Conservation (phyloP, 2,888 invertebrate genomes). For the Chesias legatella region DNA sequence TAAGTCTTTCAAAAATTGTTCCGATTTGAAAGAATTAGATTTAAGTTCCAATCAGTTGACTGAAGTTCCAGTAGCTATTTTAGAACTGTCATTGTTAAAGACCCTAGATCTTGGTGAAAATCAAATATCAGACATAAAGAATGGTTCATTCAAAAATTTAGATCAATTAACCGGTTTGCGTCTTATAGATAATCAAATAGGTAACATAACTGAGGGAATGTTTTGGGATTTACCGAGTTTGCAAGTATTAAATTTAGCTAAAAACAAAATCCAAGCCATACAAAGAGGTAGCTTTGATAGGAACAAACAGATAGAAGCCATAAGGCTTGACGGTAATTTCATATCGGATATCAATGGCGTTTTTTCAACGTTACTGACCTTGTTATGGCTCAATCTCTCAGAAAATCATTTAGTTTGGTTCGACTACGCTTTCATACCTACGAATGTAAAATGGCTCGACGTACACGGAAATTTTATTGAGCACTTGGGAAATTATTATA, state of each 20-base stretch:
- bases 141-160: constrained; percentile 91
- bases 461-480: constrained; percentile 94
- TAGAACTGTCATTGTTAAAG: constrained; percentile 89
- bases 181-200: constrained; percentile 93
- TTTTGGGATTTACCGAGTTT: constrained; percentile 91
- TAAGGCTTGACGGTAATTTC: constrained; percentile 92
- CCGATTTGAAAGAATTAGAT: constrained; percentile 92
- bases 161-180: constrained; percentile 92
- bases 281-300: constrained; percentile 91
- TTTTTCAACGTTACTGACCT: constrained; percentile 89
- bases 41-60: constrained; percentile 91
- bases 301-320: constrained; percentile 90
- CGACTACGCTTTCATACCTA: constrained; percentile 94
- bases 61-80: constrained; percentile 89
- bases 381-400: constrained; percentile 93
- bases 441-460: constrained; percentile 93
- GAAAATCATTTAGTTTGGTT: constrained; percentile 96
- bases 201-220: constrained; percentile 91
- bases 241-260: constrained; percentile 92
- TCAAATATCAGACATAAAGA: constrained; percentile 89
- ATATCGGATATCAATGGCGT: constrained; percentile 94
- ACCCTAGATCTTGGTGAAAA: constrained; percentile 96
- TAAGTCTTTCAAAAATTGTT: constrained; percentile 92
- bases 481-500: constrained; percentile 92
- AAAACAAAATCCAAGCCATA: constrained; percentile 91